Conservation (phyloP, 2,113 vertebrate genomes). For the Pangasianodon hypophthalmus region DNA sequence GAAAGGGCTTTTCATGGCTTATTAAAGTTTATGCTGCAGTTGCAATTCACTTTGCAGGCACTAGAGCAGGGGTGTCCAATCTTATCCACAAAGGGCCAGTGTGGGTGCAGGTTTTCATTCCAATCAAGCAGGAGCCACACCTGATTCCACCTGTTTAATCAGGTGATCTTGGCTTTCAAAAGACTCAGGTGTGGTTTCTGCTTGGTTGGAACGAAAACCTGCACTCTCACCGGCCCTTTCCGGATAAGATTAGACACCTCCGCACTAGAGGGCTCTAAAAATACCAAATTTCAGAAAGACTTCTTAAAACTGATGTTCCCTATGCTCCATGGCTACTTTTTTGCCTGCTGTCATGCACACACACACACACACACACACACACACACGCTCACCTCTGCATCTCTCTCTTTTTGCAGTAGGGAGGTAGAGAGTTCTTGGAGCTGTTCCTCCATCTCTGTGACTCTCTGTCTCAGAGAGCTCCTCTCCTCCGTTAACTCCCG, state of each 20-base stretch:
- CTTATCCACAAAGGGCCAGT: too few species aligned
- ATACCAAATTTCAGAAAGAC: neutral
- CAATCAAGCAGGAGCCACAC: too few species aligned
- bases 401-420: conserved; percentile 69
- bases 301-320: neutral
- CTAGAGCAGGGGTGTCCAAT: too few species aligned
- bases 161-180: too few species aligned
- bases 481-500: conserved; percentile 78
- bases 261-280: neutral
- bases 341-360: neutral
- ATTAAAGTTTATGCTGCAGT: neutral
- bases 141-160: too few species aligned
- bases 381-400: conserved; percentile 73
- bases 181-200: too few species aligned
- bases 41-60: neutral
- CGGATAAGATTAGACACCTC: too few species aligned
- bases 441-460: conserved; percentile 75
- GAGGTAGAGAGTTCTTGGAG: conserved; percentile 70
- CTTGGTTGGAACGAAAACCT: too few species aligned
- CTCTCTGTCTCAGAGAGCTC: conserved; percentile 65
- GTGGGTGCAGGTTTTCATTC: too few species aligned
- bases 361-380: neutral
- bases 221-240: too few species aligned
- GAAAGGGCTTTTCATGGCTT: neutral
- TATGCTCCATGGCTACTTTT: neutral